Percentiles rank a stretch among this genome's conserved stretches.
These are phyloP conservation scores for Danio tinwini DNA, from an alignment of 2,797 vertebrate genomes.

Conservation along the genomic window DNA sequence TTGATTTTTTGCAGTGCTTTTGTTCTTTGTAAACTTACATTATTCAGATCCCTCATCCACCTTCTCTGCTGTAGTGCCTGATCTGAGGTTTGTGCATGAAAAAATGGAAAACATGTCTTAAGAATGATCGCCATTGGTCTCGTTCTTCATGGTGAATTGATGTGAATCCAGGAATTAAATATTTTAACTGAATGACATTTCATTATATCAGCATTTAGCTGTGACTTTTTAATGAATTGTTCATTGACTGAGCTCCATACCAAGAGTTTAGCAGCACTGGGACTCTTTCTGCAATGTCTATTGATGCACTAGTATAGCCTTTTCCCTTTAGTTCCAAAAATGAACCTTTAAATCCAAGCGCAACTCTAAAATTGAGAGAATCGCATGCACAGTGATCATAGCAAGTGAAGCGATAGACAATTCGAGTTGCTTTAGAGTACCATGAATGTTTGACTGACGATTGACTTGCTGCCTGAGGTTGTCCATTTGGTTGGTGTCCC, in stretches of 20 bases:
- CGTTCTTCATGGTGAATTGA: neutral
- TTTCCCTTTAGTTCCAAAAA: no score
- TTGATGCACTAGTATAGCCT: no score
- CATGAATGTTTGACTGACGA: slow-evolving; percentile 57
- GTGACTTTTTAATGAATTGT: neutral
- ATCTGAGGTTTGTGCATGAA: slow-evolving; percentile 15
- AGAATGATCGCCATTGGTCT: slow-evolving; percentile 23
- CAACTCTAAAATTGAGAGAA: neutral
- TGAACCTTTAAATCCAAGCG: no score
- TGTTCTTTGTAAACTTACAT: slow-evolving; percentile 51
- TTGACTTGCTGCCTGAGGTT: slow-evolving; percentile 57
- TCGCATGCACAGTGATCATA: neutral
- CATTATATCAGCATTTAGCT: neutral
- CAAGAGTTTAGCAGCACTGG: neutral
- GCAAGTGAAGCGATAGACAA: slow-evolving; percentile 43
- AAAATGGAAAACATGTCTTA: neutral
- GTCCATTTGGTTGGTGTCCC: slow-evolving; percentile 57
- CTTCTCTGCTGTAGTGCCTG: slow-evolving; percentile 37
- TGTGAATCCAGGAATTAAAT: neutral
- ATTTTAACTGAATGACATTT: neutral
- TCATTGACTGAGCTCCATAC: no score
- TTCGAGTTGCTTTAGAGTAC: slow-evolving; percentile 50
- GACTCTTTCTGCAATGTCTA: no score
- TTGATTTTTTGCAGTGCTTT: slow-evolving; percentile 64
- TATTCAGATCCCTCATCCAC: slow-evolving; percentile 46